Conservation (phyloP, 2,888 invertebrate species). For the Chouioia cunea region DNA sequence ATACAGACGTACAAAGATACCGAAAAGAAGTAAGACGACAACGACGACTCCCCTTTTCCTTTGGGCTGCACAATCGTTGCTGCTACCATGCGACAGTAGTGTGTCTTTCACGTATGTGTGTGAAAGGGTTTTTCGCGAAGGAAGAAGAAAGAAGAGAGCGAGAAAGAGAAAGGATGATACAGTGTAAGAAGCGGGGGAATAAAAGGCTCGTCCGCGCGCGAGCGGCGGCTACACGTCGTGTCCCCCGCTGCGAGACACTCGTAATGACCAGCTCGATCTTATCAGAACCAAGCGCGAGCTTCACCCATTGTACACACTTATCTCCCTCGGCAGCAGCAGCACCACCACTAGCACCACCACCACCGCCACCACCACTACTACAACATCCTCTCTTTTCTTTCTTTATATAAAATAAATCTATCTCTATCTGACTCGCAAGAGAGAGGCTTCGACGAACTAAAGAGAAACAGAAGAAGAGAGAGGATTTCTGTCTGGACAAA, state of each 20-base stretch:
- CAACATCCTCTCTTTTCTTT: constrained; percentile 18
- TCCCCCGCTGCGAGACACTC: constrained; percentile 63
- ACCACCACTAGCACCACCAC: not conserved
- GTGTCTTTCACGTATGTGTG: not conserved
- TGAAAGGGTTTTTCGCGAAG: constrained; percentile 40
- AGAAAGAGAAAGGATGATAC: constrained; percentile 40
- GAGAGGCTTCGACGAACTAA: constrained; percentile 5
- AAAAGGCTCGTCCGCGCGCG: constrained; percentile 24
- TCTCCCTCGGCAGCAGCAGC: constrained; percentile 46
- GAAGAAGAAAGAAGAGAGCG: constrained; percentile 38
- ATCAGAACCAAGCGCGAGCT: constrained; percentile 53
- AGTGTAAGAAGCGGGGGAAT: constrained; percentile 37
- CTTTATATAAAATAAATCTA: constrained; percentile 48
- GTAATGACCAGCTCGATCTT: constrained; percentile 64
- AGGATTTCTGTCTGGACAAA: constrained; percentile 46
- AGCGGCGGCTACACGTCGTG: constrained; percentile 59
- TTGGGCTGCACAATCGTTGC: too few species aligned
- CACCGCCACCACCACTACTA: constrained; percentile 7
- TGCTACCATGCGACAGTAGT: too few species aligned
- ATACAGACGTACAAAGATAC: constrained; percentile 4
- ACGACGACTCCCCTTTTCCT: too few species aligned
- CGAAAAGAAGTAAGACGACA: too few species aligned
- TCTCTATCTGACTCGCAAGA: constrained; percentile 40
- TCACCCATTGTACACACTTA: constrained; percentile 60
- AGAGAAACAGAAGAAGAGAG: constrained; percentile 19